These are phyloP conservation scores for Synanthedon myopaeformis DNA, from an alignment of 2,888 invertebrate species.

Conservation along the genomic window DNA sequence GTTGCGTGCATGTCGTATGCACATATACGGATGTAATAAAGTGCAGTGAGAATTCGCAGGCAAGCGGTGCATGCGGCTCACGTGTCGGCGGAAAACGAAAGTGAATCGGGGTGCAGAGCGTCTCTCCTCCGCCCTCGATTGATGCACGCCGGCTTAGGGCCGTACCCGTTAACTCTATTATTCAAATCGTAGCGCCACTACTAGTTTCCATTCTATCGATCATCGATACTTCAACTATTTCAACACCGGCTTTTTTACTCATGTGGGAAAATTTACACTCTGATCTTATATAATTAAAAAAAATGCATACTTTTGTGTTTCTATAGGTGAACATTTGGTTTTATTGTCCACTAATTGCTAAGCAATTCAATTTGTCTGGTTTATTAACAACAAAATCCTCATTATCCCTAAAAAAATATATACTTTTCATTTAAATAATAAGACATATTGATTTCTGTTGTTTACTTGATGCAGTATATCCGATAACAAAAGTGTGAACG, in stretches of 20 bases:
- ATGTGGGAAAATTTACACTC: too few relatives aligned
- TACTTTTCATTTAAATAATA: too few relatives aligned
- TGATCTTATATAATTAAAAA: too few relatives aligned
- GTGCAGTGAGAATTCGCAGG: conserved; percentile 63
- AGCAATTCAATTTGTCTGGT: too few relatives aligned
- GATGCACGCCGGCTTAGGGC: conserved; percentile 52
- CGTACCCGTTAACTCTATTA: conserved; percentile 58
- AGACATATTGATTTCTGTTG: too few relatives aligned
- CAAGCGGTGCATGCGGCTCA: conserved; percentile 58
- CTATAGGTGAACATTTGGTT: too few relatives aligned
- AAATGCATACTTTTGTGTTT: too few relatives aligned
- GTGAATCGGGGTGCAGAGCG: conserved; percentile 54
- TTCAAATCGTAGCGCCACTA: conserved; percentile 44
- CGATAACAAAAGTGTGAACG: not conserved
- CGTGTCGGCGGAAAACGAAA: conserved; percentile 61
- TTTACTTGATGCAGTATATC: too few relatives aligned
- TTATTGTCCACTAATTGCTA: too few relatives aligned
- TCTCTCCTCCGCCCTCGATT: conserved; percentile 53
- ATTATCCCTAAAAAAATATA: too few relatives aligned
- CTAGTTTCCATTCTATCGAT: conserved; percentile 4
- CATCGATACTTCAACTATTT: not conserved
- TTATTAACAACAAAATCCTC: too few relatives aligned
- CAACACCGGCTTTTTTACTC: too few relatives aligned
- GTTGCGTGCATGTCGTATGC: conserved; percentile 64
- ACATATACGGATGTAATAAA: conserved; percentile 66